Base-by-base conservation (phyloP, 2,797 vertebrate genomes). In the Nyctibius grandis region DNA sequence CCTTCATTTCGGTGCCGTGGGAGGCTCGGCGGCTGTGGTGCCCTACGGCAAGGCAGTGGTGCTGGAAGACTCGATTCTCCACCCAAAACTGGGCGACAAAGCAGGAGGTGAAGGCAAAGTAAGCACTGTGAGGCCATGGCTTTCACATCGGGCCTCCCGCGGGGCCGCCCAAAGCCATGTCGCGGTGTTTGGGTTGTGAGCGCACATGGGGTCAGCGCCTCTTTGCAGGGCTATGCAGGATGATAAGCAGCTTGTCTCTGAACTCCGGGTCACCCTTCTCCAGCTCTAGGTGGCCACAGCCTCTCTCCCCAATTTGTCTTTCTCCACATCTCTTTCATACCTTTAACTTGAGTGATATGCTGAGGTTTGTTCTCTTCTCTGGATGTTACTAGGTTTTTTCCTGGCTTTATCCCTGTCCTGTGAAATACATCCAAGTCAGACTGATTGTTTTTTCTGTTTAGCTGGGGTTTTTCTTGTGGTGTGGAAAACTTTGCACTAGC, bases 181-280 rank as follows among this genome's bases (percentile, higher is more conserved):
- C 28, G 87, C 0, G 2, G 31, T 6, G 1, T 15, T 16, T 8
- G 25, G 42, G 25, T 6, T 23, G 50, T 13, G 60, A 44, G 74
- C 9, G 1, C 29, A 2, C 19, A 3, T 15, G 6, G 67, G 29
- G n/a, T 6, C n/a, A 2, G 0, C 1, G 51, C 8, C 23, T 11
- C 29, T 42, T 23, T 2, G 38, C 38, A 14, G 34, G 18, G 38
- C 31, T 5, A 1, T 4, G 47, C 38, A 8, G 51, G 34, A 7
- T 0, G 12, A 9, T 7, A 5, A 63, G 36, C 13, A 3, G 48
- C 44, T 47, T 51, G 38, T 31, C 61, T 63, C 38, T 42, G 28
- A 64, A 16, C 50, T 6, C 42, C 2, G 0, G 8, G 14, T 85
- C 34, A 9, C n/a, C 53, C 42, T 19, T 14, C 45, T 38, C 33